Evolutionary conservation across 2,797 vertebrate genomes (phyloP).

Genomic region (Ceryle rudis): DNA sequence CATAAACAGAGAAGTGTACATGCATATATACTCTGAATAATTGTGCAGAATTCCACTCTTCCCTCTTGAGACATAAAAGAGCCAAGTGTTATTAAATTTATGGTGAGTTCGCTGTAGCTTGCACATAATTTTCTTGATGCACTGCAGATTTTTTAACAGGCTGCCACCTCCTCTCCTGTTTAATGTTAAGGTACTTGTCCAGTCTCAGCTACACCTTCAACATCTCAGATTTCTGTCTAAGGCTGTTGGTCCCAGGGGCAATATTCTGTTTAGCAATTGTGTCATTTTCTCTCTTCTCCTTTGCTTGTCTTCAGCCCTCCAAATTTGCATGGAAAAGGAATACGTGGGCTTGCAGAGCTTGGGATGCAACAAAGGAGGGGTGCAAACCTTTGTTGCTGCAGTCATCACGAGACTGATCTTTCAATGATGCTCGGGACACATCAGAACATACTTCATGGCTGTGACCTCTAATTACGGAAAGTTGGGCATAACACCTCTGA

Average conservation of each 20-base stretch:
- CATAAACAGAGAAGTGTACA: neutral
- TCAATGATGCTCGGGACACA: neutral
- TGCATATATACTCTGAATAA: constrained; percentile 11
- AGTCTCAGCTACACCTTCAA: neutral
- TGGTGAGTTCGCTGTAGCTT: constrained; percentile 16
- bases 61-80: constrained; percentile 42
- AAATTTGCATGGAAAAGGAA: neutral
- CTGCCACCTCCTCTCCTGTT: neutral
- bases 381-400: accelerated
- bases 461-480: neutral
- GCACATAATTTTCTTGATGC: constrained; percentile 60
- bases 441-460: neutral
- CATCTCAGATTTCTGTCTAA: neutral
- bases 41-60: constrained; percentile 16
- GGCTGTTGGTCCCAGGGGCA: neutral
- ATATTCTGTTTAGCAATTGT: neutral
- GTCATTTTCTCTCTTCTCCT: neutral
- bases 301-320: neutral
- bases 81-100: constrained; percentile 63
- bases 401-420: neutral
- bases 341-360: neutral
- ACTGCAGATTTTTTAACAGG: constrained; percentile 61
- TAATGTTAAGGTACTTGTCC: neutral
- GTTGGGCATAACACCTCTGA: neutral
- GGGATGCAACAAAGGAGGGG: neutral